Evolutionary conservation across 2,113 vertebrate species (phyloP), one percentile per base, ranked within the genome.

Genomic region (Ciconia boyciana): DNA sequence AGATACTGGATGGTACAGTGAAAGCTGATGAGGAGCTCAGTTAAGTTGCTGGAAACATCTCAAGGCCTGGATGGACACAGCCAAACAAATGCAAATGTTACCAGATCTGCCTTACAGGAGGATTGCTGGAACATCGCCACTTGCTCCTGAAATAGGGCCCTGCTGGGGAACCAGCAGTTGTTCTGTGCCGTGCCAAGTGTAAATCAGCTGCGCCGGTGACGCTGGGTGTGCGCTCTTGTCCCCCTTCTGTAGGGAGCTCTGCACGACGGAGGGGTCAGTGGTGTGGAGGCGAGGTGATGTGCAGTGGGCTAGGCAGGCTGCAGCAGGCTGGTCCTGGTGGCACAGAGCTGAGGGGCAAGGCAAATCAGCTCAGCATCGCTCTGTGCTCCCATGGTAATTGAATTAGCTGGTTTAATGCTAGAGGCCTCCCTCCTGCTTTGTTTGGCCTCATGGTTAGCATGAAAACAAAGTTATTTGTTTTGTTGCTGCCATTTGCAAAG

Each of bases 251-350:
- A 3, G 7, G n/a, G 54, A 69, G 43, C 54, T 46, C 43, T 16
- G 77, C 6, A 1, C 0, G 4, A 3, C 1, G 1, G 24, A 6
- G 10, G 62, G 25, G 26, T 5, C 2, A 36, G 61, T 39, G 16
- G 21, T 0, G 5, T 7, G 9, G 32, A 13, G 60, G 20, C 2
- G 25, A 31, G n/a, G 60, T 9, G 39, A 29, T 5, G 5, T 1
- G 14, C 26, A 9, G 25, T 2, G n/a, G 19, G n/a, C 48, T 32
- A 28, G 39, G 22, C 61, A 7, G 46, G 61, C 48, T 84, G 72
- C 51, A 26, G 46, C 31, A 31, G 18, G 2, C 65, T 16, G 54
- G 11, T 15, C 2, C 3, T 18, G 24, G 24, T 9, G 22, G n/a
- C 48, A 18, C 28, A 31, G 51, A 46, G 2, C n/a, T 10, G n/a